These are phyloP conservation scores for Agrochola lychnidis DNA, from an alignment of 2,888 invertebrate genomes.

Conservation along the genomic window DNA sequence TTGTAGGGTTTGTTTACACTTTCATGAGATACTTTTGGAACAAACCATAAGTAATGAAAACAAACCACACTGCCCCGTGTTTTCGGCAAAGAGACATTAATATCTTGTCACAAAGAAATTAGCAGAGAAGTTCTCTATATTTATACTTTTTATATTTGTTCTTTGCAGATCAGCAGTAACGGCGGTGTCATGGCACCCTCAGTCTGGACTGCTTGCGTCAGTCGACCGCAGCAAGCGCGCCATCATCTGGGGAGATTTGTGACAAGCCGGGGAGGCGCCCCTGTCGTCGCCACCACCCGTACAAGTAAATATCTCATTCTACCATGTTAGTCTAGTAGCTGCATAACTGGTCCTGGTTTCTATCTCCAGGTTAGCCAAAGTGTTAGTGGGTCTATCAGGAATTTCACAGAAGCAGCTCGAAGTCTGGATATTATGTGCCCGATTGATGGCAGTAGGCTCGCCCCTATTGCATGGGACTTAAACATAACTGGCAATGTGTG, in stretches of 20 bases:
- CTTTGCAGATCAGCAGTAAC: conserved; percentile 94
- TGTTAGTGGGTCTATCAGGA: neutral
- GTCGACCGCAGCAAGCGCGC: conserved; percentile 96
- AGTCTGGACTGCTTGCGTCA: conserved; percentile 94
- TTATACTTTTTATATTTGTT: neutral
- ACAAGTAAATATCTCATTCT: conserved; percentile 66
- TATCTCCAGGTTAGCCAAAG: neutral
- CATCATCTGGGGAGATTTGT: conserved; percentile 94
- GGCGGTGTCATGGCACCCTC: conserved; percentile 97
- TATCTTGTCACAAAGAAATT: neutral
- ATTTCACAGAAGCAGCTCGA: neutral
- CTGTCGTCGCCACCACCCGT: conserved; percentile 67
- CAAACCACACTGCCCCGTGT: neutral
- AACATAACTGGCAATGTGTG: neutral
- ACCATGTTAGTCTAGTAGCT: neutral
- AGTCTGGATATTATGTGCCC: neutral
- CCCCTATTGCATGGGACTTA: neutral
- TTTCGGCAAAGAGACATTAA: neutral
- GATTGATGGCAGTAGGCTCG: neutral
- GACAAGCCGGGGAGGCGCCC: conserved; percentile 83
- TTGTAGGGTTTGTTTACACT: neutral
- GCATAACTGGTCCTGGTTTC: neutral
- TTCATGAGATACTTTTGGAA: neutral
- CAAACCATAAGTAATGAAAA: neutral
- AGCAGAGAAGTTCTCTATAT: neutral